Evolutionary conservation across 2,797 vertebrate species (phyloP), one percentile per base, ranked within the genome.

Genomic region (Notolepis coatsorum): DNA sequence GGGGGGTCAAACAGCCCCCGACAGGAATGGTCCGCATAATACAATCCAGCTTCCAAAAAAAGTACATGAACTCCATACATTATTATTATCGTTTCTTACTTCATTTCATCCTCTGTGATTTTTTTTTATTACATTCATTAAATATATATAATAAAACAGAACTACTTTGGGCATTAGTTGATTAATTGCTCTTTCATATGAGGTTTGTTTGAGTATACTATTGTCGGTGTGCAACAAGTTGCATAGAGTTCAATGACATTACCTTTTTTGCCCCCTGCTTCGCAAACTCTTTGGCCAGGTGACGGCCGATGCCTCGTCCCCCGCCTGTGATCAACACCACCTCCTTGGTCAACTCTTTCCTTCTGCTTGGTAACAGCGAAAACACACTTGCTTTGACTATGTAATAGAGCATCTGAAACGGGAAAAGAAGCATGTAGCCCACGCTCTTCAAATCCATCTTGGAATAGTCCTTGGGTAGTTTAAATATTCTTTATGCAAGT

Each of bases 261-360:
- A 99, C 97, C 97, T 99, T 99, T 60, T 88, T 92, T 76, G 94
- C 94, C 62, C 96, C 95, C 65, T 94, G 94, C 60, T 84, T 89
- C 3, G 96, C 95, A 24, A 99, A 99, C 89, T 98, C 96, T 70
- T 84, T 89, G 28, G 96, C 98, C 84, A 99, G 92, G 85, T 97
- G 94, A 18, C 96, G 95, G 1, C 98, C 98, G 87, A 99, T 99
- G 87, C 98, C 98, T 62, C 97, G 87, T 81, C 97, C 98, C 55
- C 98, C 97, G 8, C 98, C 98, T 53, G 98, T 99, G 89, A 99
- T 88, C 81, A 99, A 92, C 35, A 99, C 96, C 75, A 87, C 93
- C 76, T 99, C 97, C 81, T 79, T 85, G 73, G 81, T 68, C 88
- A 99, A 88, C 80, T 95, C 95, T 69, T 94, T 95, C 62, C 89